phyloP scores from a whole-genome alignment of 2,888 invertebrate species.

The Taphrorychus bicolor region DNA sequence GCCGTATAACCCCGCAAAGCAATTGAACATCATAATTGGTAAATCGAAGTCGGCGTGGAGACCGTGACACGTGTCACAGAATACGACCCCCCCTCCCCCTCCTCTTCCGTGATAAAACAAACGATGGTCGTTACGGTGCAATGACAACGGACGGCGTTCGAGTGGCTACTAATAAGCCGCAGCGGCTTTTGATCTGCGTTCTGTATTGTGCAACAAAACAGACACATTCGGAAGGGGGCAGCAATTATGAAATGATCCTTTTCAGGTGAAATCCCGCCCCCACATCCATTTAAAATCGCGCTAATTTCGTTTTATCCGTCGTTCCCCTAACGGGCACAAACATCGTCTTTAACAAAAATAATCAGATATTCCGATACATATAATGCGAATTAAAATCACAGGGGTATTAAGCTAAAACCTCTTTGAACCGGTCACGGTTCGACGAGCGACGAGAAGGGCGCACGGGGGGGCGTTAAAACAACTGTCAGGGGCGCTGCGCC shows the following conservation, averaged over 20 bases:
- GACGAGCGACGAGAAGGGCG: slow-evolving; percentile 50
- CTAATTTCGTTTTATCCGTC: slow-evolving; percentile 8
- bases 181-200: slow-evolving; percentile 10
- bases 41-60: slow-evolving; percentile 53
- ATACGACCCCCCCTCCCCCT: slow-evolving; percentile 43
- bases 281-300: not conserved
- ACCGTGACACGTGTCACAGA: slow-evolving; percentile 56
- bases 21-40: slow-evolving; percentile 58
- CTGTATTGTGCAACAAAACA: not conserved
- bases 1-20: slow-evolving; percentile 47
- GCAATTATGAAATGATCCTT: slow-evolving; percentile 12
- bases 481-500: slow-evolving; percentile 53
- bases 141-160: slow-evolving; percentile 27
- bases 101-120: slow-evolving; percentile 51
- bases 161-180: slow-evolving; percentile 32
- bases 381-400: slow-evolving; percentile 61
- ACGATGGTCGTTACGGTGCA: slow-evolving; percentile 29
- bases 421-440: slow-evolving; percentile 60
- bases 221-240: not conserved
- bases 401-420: slow-evolving; percentile 55
- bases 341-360: slow-evolving; percentile 50
- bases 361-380: slow-evolving; percentile 54
- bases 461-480: slow-evolving; percentile 53
- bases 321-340: too few species aligned
- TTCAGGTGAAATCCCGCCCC: slow-evolving; percentile 13